Evolutionary conservation across 64 coral and sea anemone genomes (phyloP).

Genomic region (Stylophora pistillata): DNA sequence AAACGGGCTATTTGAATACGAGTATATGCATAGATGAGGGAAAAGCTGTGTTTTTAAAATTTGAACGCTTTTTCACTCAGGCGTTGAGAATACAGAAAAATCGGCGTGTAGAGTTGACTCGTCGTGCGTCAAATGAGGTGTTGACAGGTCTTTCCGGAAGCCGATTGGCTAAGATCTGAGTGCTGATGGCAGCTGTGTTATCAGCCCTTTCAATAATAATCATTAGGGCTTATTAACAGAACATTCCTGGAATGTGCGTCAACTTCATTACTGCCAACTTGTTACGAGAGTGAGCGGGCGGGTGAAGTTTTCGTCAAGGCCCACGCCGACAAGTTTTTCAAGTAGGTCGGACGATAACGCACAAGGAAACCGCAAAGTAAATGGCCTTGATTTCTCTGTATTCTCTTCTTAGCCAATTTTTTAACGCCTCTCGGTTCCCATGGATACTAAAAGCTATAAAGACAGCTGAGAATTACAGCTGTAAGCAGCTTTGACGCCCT

Average conservation of each 20-base stretch:
- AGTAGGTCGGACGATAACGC: background rate
- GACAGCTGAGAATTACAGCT: constrained; percentile 50
- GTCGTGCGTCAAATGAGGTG: constrained; percentile 90
- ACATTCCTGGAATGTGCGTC: constrained; percentile 81
- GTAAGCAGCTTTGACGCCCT: constrained; percentile 30
- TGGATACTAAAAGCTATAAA: constrained; percentile 45
- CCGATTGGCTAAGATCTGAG: constrained; percentile 62
- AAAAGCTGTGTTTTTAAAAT: constrained; percentile 78
- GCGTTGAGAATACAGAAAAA: constrained; percentile 78
- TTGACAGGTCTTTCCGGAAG: constrained; percentile 82
- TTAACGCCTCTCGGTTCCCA: constrained; percentile 32
- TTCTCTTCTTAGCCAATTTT: constrained; percentile 25
- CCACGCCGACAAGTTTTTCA: background rate
- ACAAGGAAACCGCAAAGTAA: background rate
- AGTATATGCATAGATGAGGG: constrained; percentile 95
- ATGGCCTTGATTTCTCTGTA: background rate
- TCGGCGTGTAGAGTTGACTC: constrained; percentile 82
- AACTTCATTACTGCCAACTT: constrained; percentile 50
- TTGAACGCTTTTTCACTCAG: constrained; percentile 86
- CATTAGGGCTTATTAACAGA: constrained; percentile 92
- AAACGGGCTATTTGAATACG: constrained; percentile 87
- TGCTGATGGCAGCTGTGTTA: constrained; percentile 94
- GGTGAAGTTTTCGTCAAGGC: background rate
- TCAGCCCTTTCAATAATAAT: constrained; percentile 93
- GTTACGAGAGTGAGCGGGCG: constrained; percentile 17